These are phyloP conservation scores for Heliothis subflexa DNA, from an alignment of 1,140 invertebrate genomes.

Conservation along the genomic window DNA sequence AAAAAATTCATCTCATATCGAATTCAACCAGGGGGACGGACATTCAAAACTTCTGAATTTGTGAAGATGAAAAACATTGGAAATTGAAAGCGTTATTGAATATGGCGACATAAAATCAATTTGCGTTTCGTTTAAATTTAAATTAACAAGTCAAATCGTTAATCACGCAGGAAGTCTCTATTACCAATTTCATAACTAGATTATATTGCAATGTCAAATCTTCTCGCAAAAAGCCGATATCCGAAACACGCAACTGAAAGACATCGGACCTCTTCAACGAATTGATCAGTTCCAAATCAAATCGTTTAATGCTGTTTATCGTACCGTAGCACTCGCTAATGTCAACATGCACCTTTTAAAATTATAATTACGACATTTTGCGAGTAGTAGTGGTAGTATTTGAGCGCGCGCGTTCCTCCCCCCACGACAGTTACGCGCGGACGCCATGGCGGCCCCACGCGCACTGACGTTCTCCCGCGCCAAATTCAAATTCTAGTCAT, in stretches of 20 bases:
- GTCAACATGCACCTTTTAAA: slow-evolving; percentile 48
- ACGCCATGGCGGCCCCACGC: slow-evolving; percentile 73
- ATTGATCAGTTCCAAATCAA: slow-evolving; percentile 52
- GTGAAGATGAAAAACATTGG: too few relatives aligned
- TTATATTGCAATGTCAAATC: slow-evolving; percentile 12
- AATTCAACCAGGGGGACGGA: too few relatives aligned
- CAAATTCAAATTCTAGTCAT: slow-evolving; percentile 76
- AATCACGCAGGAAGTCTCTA: neutral
- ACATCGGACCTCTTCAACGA: slow-evolving; percentile 9
- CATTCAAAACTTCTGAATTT: too few relatives aligned
- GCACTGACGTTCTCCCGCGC: slow-evolving; percentile 60
- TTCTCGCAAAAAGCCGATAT: neutral
- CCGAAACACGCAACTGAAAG: slow-evolving; percentile 1
- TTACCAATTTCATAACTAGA: slow-evolving; percentile 18
- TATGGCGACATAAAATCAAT: neutral
- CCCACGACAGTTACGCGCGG: slow-evolving; percentile 70
- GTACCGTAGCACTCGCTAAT: slow-evolving; percentile 45
- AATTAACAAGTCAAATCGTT: neutral
- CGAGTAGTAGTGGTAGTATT: slow-evolving; percentile 79
- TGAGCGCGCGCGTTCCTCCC: slow-evolving; percentile 60
- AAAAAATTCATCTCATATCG: too few relatives aligned
- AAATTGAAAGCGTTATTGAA: neutral
- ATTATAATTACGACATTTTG: slow-evolving; percentile 63
- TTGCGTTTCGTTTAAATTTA: too few relatives aligned
- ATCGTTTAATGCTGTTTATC: slow-evolving; percentile 43